Conservation (phyloP, 2,797 vertebrate species). For the Petrocephalus sullivani region DNA sequence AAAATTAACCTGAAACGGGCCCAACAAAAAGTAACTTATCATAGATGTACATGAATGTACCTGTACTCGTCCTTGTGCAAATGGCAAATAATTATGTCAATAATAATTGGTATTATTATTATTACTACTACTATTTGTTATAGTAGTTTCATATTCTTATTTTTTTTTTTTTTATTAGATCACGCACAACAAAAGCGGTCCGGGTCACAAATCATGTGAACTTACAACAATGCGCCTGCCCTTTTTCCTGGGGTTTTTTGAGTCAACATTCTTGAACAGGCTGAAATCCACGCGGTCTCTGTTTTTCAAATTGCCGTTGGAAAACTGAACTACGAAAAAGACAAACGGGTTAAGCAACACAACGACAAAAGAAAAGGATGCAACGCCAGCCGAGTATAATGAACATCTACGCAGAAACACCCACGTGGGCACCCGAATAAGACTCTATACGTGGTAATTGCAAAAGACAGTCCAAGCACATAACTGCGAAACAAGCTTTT, state of each 20-base stretch:
- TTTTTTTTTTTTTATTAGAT: not conserved
- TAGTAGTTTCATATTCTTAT: too few species aligned
- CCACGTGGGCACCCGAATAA: not conserved
- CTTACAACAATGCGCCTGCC: constrained; percentile 74
- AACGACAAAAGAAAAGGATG: not conserved
- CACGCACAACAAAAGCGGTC: not conserved
- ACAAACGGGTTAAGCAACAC: not conserved
- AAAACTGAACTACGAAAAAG: constrained; percentile 73
- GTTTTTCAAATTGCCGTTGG: constrained; percentile 72
- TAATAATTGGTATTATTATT: too few species aligned
- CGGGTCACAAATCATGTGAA: not conserved
- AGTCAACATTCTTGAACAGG: constrained; percentile 64
- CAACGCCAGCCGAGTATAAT: not conserved
- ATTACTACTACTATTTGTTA: too few species aligned
- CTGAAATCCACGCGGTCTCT: constrained; percentile 65
- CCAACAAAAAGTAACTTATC: not conserved
- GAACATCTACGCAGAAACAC: not conserved
- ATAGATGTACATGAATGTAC: not conserved
- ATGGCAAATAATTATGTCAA: not conserved
- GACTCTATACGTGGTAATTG: not conserved
- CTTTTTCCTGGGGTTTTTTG: constrained; percentile 69
- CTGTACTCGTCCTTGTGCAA: not conserved
- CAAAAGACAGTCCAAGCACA: constrained; percentile 54
- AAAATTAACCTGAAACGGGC: not conserved
- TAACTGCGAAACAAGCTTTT: constrained; percentile 56